phyloP scores from a whole-genome alignment of 1,140 invertebrate genomes.

The Eupeodes corollae region DNA sequence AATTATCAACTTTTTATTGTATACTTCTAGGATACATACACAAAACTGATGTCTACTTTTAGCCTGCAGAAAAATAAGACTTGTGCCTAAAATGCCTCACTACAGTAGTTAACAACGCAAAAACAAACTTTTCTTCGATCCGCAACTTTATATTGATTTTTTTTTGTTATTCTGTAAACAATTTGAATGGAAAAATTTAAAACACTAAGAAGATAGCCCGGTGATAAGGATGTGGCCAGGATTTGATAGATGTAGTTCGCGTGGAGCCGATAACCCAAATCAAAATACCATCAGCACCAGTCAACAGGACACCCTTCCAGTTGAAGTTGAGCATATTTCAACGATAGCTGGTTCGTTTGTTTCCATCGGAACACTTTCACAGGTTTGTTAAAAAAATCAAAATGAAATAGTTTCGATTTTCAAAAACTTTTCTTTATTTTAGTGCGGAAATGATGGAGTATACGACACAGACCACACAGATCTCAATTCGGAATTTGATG shows the following conservation, averaged over 20 bases:
- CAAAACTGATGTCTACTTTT: too few relatives aligned
- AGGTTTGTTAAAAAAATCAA: slow-evolving; percentile 21
- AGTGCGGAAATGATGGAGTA: slow-evolving; percentile 45
- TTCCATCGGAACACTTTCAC: slow-evolving; percentile 48
- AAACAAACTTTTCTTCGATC: too few relatives aligned
- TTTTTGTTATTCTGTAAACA: too few relatives aligned
- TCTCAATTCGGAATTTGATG: slow-evolving; percentile 62
- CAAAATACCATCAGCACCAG: slow-evolving; percentile 28
- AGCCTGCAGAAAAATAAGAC: too few relatives aligned
- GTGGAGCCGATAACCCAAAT: slow-evolving; percentile 23
- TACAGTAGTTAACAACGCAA: too few relatives aligned
- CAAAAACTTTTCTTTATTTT: slow-evolving; percentile 2
- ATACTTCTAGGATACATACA: too few relatives aligned
- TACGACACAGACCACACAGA: slow-evolving; percentile 68
- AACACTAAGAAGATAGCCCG: too few relatives aligned
- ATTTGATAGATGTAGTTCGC: slow-evolving; percentile 27
- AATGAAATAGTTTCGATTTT: neutral
- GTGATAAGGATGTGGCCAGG: neutral
- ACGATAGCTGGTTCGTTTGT: slow-evolving; percentile 54
- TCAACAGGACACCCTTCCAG: slow-evolving; percentile 32
- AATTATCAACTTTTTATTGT: too few relatives aligned
- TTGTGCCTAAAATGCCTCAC: too few relatives aligned
- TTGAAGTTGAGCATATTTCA: slow-evolving; percentile 42
- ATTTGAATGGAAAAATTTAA: too few relatives aligned
- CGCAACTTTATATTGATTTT: too few relatives aligned